Percentiles rank a stretch among this genome's conserved stretches.
Conservation (phyloP, 2,797 vertebrate genomes). For the Florisuga fusca region DNA sequence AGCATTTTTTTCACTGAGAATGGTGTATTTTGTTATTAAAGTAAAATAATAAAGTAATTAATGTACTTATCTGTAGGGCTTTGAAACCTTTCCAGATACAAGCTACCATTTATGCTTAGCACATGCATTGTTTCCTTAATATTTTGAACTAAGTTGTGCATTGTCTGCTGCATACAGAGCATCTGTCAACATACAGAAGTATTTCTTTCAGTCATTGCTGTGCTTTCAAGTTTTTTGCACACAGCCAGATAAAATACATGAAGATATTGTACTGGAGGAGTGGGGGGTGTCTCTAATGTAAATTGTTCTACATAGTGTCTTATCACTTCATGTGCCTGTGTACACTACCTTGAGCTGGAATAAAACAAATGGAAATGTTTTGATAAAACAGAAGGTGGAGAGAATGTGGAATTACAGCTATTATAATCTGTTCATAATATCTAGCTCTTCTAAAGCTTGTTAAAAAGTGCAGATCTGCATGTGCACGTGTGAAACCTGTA, state of each 20-base stretch:
- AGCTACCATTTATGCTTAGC: not conserved
- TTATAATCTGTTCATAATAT: not conserved
- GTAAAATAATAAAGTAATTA: not conserved
- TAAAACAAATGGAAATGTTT: not conserved
- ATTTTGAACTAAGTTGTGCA: not conserved
- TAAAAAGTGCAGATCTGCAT: not conserved
- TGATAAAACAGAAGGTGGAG: not conserved
- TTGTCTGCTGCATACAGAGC: not conserved
- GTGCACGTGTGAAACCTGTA: not conserved
- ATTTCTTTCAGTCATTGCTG: not conserved
- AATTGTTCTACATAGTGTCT: not conserved
- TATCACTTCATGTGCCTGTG: accelerated
- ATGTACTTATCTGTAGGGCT: not conserved
- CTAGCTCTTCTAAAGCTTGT: not conserved
- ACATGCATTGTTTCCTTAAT: not conserved
- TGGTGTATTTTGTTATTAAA: not conserved
- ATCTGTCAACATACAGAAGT: not conserved
- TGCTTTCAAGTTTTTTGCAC: not conserved
- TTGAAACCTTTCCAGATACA: not conserved
- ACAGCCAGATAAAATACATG: not conserved
- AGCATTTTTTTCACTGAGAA: not conserved
- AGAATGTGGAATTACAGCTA: not conserved
- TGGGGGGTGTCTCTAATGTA: not conserved
- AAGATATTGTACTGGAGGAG: not conserved
- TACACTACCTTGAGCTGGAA: not conserved